Base-by-base conservation (phyloP, 2,888 invertebrate species). In the Zygothrica quintamaculata region DNA sequence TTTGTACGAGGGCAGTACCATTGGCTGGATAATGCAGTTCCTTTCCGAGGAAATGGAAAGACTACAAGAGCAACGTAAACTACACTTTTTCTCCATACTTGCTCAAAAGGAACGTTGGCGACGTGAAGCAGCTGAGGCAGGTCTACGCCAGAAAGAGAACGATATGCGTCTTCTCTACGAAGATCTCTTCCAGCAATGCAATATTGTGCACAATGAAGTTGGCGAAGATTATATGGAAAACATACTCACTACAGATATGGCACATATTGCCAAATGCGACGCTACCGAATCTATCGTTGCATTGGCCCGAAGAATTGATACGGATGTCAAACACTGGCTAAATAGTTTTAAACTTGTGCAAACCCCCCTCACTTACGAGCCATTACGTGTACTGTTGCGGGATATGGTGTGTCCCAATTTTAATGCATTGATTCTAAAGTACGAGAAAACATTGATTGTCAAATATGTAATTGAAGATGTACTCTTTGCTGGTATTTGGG, bases 121-220 rank as follows among this genome's bases (percentile, higher is more conserved):
- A 87, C 92, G 95, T 0, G 97, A 97, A 89, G 96, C 96, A 0
- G 94, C 93, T 6, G 97, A 97, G 89, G 95, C 95, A 1, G 96
- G 96, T 0, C 91, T 94, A 44, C 91, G 96, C 13, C 96, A 97
- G 89, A 93, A 93, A 44, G 97, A 97, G 88, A 93, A 95, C 69
- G 92, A 94, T 53, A 91, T 95, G 33, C 92, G 96, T 4, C 89
- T 93, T 5, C 95, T 96, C 84, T 94, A 96, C 72, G 96, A 97
- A 74, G 95, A 96, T 89, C 94, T 97, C 88, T 97, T 96, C 88
- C 94, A 94, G 88, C 94, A 95, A 91, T 92, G 92, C 13, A 69
- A 81, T 34, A 18, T 73, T 9, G 65, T 78, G 0, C 82, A 87
- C 36, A 93, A 93, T 80, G 92, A 93, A 34, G 92, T 93, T 0